These are phyloP conservation scores for Myiotriccus ornatus DNA, from an alignment of 2,797 vertebrate species.

Conservation along the genomic window DNA sequence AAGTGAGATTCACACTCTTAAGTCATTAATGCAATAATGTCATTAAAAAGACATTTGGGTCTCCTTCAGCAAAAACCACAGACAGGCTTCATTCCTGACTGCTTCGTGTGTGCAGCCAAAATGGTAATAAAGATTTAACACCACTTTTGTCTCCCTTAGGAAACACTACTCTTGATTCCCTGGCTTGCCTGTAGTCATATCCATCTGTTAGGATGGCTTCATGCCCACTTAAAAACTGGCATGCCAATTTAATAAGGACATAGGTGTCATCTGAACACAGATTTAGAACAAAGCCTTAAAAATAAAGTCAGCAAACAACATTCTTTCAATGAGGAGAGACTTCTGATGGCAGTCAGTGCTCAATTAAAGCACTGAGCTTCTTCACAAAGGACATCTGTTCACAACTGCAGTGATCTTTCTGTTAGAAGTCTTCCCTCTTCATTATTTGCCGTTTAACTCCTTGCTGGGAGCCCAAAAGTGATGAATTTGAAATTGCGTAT, in stretches of 20 bases:
- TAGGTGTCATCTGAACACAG: conserved; percentile 46
- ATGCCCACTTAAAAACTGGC: conserved; percentile 21
- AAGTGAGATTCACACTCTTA: not conserved
- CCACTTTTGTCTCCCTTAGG: conserved; percentile 46
- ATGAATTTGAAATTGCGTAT: accelerated
- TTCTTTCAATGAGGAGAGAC: not conserved
- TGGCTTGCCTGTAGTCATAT: conserved; percentile 31
- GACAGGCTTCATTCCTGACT: not conserved
- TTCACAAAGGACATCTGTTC: conserved; percentile 4
- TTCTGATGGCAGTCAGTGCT: not conserved
- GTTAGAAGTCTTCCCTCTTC: not conserved
- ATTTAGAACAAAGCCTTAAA: conserved; percentile 41
- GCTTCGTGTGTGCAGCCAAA: conserved; percentile 29
- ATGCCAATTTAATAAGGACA: conserved; percentile 43
- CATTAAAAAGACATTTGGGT: conserved; percentile 40
- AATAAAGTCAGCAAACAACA: conserved; percentile 14
- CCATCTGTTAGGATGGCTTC: conserved; percentile 61
- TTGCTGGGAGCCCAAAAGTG: not conserved
- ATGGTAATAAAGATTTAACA: conserved; percentile 61
- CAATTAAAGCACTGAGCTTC: not conserved
- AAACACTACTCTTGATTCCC: conserved; percentile 35
- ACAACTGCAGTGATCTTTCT: not conserved
- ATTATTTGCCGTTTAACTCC: not conserved
- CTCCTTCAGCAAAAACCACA: conserved; percentile 53
- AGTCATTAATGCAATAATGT: conserved; percentile 25